Evolutionary conservation across 64 coral and sea anemone species (phyloP).

Genomic region (Stylophora pistillata): DNA sequence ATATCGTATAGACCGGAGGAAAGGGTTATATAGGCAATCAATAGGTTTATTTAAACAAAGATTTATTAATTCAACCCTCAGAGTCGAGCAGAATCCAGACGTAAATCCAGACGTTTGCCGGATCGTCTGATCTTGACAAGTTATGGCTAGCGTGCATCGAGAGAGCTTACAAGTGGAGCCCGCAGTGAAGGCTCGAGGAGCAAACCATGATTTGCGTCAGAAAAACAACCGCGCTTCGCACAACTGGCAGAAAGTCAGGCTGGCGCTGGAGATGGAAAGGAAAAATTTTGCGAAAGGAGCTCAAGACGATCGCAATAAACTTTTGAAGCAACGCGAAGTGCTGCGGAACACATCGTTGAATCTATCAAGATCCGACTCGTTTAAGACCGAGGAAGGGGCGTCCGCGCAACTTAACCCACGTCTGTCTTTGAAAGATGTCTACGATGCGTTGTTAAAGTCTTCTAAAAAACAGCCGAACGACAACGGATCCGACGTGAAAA

Average conservation of each 20-base stretch:
- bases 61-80: not conserved
- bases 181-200: constrained; percentile 2
- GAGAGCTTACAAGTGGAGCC: constrained; percentile 43
- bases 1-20: not conserved
- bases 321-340: constrained; percentile 23
- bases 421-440: constrained; percentile 34
- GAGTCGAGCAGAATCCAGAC: not conserved
- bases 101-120: constrained; percentile 2
- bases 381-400: not conserved
- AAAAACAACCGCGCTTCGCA: constrained; percentile 37
- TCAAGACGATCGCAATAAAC: constrained; percentile 24
- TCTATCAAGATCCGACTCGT: constrained; percentile 9
- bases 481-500: not conserved
- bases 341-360: constrained; percentile 5
- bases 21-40: not conserved
- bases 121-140: not conserved
- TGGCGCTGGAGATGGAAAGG: constrained; percentile 9
- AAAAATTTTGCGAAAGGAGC: not conserved
- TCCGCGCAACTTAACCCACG: not conserved
- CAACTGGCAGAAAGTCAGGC: constrained; percentile 17
- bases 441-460: constrained; percentile 1
- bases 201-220: constrained; percentile 19
- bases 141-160: not conserved
- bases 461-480: constrained; percentile 3
- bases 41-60: not conserved